Evolutionary conservation across 37 sponge, comb jelly and placozoan species (phyloP), one percentile per base, ranked within the genome.

Genomic region (Halichondria panicea): DNA sequence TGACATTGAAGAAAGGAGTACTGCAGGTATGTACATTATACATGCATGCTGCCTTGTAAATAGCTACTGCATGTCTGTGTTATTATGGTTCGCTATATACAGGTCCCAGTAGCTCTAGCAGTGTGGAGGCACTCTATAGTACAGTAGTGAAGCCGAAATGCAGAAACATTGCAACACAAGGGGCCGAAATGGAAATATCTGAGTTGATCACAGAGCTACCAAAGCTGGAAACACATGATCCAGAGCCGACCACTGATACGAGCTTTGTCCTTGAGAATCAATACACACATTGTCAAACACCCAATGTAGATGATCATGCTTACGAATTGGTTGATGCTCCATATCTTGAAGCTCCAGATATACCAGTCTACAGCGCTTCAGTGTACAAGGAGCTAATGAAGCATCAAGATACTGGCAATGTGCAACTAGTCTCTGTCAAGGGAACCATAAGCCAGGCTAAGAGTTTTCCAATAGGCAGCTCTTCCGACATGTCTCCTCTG

Each of bases 401-500:
- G 37, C 82, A 81, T 31, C 42, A 72, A 1, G 53, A 72, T 31
- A 69, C 52, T 24, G 43, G 40, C 18, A 61, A 76, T 34, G 75
- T 82, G 5, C 83, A 82, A 21, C 68, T 82, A 22, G 54, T 82
- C 43, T 74, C 83, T 0, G 38, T 82, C 43, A 82, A 61, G 55
- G 83, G 83, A 4, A 55, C 44, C 38, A 38, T n/a, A 4, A 59
- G 61, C 32, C 0, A 44, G 0, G 27, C 59, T 0, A 44, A 60
- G 35, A 57, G 35, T 36, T 82, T 82, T 50, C 74, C 83, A 42
- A 56, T 18, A 27, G 75, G 83, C 1, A 66, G 75, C 3, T 80
- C 87, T 0, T 19, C 68, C 9, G 75, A 80, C 11, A 87, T 87
- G 87, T 76, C 37, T 19, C 62, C 81, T 18, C 66, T 82, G 15